Evolutionary conservation across 2,888 invertebrate genomes (phyloP).

Genomic region (Hyles lineata): DNA sequence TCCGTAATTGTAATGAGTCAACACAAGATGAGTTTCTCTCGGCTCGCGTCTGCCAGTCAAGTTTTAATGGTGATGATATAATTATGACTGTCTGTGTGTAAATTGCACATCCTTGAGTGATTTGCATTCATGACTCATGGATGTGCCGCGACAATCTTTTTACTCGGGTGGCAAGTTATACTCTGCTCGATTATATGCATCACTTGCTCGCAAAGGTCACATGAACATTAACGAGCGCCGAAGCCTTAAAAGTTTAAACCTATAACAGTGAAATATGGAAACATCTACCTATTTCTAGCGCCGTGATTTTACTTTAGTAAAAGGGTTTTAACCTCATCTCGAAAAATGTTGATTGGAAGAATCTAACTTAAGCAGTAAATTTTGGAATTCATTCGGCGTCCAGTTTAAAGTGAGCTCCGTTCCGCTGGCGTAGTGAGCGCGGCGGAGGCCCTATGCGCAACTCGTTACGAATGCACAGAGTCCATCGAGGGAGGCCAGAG

Average conservation of each 20-base stretch:
- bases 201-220: neutral
- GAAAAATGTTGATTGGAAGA: constrained; percentile 33
- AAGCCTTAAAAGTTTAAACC: neutral
- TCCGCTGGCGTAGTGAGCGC: neutral
- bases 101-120: constrained; percentile 46
- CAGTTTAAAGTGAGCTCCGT: neutral
- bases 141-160: constrained; percentile 11
- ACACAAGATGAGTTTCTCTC: constrained; percentile 39
- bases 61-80: constrained; percentile 47
- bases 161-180: neutral
- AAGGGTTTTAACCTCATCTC: constrained; percentile 2
- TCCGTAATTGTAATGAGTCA: constrained; percentile 39
- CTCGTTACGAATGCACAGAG: constrained; percentile 43
- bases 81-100: constrained; percentile 47
- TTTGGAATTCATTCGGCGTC: neutral
- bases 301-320: neutral
- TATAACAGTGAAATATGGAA: neutral
- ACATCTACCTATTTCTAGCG: neutral
- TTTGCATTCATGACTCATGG: constrained; percentile 51
- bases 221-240: neutral
- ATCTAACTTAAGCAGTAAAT: constrained; percentile 15
- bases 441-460: neutral
- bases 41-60: constrained; percentile 46
- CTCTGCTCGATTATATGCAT: neutral
- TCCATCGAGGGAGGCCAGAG: constrained; percentile 46